Conservation (phyloP, 2,797 vertebrate species). For the Aselliscus stoliczkanus region DNA sequence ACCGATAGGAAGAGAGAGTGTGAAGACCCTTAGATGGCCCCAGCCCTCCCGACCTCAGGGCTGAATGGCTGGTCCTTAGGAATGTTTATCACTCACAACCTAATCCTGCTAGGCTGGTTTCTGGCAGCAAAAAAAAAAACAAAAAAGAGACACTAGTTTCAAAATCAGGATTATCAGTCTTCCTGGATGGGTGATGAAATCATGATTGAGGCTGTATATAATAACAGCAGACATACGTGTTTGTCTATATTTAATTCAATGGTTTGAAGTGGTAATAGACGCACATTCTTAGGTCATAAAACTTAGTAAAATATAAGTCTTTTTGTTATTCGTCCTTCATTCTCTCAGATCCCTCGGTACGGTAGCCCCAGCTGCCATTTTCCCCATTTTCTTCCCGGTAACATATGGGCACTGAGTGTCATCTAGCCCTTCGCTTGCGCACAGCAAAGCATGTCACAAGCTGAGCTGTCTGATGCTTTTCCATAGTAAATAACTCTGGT, state of each 20-base stretch:
- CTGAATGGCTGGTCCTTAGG: too few species aligned
- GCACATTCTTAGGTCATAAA: background rate
- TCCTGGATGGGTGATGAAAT: too few species aligned
- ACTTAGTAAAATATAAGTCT: fast-evolving
- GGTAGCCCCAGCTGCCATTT: fast-evolving
- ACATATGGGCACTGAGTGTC: too few species aligned
- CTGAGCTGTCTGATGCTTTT: background rate
- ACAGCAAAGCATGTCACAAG: too few species aligned
- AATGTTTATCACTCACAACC: too few species aligned
- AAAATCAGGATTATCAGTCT: fast-evolving
- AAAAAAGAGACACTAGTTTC: background rate
- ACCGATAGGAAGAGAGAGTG: background rate
- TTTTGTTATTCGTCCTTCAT: background rate
- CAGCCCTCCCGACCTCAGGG: background rate
- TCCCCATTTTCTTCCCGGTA: background rate
- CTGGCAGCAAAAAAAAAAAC: background rate
- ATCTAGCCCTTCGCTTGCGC: too few species aligned
- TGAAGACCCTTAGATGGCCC: background rate
- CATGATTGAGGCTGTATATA: too few species aligned
- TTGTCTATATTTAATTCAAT: background rate
- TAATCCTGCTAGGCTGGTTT: background rate
- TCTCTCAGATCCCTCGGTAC: background rate
- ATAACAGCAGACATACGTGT: background rate
- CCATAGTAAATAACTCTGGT: background rate
- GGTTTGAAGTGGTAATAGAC: background rate